Evolutionary conservation across 2,113 vertebrate genomes (phyloP).

Genomic region (Festucalex cinctus): DNA sequence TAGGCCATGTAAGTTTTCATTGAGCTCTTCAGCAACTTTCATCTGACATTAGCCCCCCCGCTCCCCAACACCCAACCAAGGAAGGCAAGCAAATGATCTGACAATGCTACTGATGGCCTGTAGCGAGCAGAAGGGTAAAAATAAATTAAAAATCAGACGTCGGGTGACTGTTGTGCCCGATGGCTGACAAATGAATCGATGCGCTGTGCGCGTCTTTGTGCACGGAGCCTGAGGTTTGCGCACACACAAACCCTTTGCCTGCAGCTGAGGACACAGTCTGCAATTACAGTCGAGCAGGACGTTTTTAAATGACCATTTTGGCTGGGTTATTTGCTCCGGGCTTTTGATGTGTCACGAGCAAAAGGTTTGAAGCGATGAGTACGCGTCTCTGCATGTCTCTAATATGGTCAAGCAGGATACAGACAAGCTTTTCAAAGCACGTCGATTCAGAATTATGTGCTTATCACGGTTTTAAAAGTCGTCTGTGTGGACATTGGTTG

Average conservation of each 20-base stretch:
- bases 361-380: constrained; percentile 30
- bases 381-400: not conserved
- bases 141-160: constrained; percentile 33
- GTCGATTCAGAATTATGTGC: too few species aligned
- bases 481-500: constrained; percentile 31
- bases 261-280: constrained; percentile 50
- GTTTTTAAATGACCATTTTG: constrained; percentile 26
- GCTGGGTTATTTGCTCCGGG: constrained; percentile 33
- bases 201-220: constrained; percentile 23
- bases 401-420: not conserved
- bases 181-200: constrained; percentile 27
- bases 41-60: constrained; percentile 41
- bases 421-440: not conserved
- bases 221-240: constrained; percentile 33
- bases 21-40: constrained; percentile 61
- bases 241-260: constrained; percentile 49
- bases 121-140: not conserved
- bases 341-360: constrained; percentile 27
- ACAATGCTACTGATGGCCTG: constrained; percentile 1
- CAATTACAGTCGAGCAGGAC: constrained; percentile 54
- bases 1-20: constrained; percentile 67
- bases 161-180: constrained; percentile 17
- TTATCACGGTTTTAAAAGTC: constrained; percentile 16
- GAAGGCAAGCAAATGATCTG: constrained; percentile 3
- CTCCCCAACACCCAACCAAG: not conserved